Evolutionary conservation across 1,140 invertebrate species (phyloP).

Genomic region (Eumeta japonica): DNA sequence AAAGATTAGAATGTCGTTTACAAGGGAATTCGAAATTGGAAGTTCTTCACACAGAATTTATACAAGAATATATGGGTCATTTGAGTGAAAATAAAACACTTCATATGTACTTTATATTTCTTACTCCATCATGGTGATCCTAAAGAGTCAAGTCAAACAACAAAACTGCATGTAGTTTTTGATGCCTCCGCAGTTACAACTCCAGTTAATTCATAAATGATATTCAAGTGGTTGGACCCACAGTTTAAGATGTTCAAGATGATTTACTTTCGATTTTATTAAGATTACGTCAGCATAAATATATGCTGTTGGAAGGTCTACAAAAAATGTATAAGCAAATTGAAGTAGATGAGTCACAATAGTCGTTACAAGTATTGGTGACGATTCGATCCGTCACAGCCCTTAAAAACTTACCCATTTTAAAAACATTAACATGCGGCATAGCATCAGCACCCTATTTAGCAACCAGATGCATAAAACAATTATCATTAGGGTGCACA

Average conservation of each 20-base stretch:
- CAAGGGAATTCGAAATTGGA: conserved; percentile 13
- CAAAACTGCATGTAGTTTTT: conserved; percentile 33
- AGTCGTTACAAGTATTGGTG: conserved; percentile 19
- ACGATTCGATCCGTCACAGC: conserved; percentile 7
- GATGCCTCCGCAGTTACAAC: conserved; percentile 31
- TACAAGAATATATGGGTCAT: conserved; percentile 30
- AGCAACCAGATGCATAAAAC: conserved; percentile 7
- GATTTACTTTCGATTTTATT: conserved; percentile 32
- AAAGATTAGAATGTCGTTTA: conserved; percentile 14
- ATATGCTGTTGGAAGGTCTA: conserved; percentile 22
- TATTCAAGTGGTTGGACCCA: conserved; percentile 28
- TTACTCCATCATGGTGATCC: conserved; percentile 30
- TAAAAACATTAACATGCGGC: conserved; percentile 21
- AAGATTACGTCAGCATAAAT: conserved; percentile 21
- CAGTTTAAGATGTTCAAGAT: conserved; percentile 35
- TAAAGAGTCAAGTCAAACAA: conserved; percentile 20
- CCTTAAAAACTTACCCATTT: conserved; percentile 14
- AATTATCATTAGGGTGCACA: conserved; percentile 6
- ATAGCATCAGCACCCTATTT: conserved; percentile 18
- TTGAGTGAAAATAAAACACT: conserved; percentile 17
- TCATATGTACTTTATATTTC: conserved; percentile 7
- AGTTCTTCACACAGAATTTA: conserved; percentile 13
- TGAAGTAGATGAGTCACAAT: conserved; percentile 17
- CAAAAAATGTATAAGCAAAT: conserved; percentile 37
- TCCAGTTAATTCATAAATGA: conserved; percentile 32